Conservation (phyloP, 2,797 vertebrate species). For the Gymnothorax javanicus region DNA sequence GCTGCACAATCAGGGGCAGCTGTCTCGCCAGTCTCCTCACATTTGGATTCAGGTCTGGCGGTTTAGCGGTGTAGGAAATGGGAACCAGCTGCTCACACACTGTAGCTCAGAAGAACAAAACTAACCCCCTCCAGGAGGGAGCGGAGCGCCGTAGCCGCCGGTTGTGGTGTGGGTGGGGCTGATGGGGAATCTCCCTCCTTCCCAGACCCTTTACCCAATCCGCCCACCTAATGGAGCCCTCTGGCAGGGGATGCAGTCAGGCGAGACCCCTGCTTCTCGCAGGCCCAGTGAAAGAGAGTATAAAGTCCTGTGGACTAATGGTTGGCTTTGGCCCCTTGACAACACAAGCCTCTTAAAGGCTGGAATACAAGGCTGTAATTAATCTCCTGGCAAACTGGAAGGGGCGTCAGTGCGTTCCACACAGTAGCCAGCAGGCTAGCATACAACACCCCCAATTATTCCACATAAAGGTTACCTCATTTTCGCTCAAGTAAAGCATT, state of each 20-base stretch:
- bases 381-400: conserved; percentile 29
- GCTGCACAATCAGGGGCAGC: not conserved
- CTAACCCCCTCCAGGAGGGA: not conserved
- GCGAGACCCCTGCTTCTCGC: conserved; percentile 11
- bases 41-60: conserved; percentile 8
- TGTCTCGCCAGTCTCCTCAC: not conserved
- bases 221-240: not conserved
- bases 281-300: conserved; percentile 14
- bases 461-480: not conserved
- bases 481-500: not conserved
- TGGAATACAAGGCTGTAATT: conserved; percentile 34
- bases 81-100: conserved; percentile 19
- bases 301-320: conserved; percentile 24
- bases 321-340: conserved; percentile 35
- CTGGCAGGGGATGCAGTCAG: conserved; percentile 12
- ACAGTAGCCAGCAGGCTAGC: not conserved
- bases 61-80: conserved; percentile 17
- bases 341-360: conserved; percentile 13
- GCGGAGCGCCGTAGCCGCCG: not conserved
- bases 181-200: not conserved
- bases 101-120: not conserved
- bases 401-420: not conserved
- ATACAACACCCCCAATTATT: conserved; percentile 8
- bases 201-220: not conserved
- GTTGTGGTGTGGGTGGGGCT: conserved; percentile 21